Evolutionary conservation across 2,113 vertebrate genomes (phyloP).

Genomic region (Melanotaenia duboulayi): DNA sequence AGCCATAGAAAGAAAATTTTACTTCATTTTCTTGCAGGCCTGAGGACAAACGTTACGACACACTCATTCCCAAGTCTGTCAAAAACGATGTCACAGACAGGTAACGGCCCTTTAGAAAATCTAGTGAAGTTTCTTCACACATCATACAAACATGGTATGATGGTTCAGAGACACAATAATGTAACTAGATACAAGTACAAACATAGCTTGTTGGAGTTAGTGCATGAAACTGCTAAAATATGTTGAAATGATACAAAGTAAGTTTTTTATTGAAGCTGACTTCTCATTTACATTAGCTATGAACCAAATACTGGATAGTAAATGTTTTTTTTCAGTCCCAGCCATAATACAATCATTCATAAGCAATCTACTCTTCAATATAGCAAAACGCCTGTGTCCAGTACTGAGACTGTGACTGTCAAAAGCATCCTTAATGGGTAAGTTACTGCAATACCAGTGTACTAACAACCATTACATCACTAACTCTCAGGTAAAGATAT

Average conservation of each 20-base stretch:
- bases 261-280: too few species aligned
- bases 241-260: too few species aligned
- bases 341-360: neutral
- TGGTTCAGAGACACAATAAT: neutral
- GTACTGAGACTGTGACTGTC: conserved; percentile 52
- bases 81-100: conserved; percentile 34
- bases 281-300: too few species aligned
- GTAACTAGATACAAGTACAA: neutral
- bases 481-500: neutral
- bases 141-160: neutral
- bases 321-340: neutral
- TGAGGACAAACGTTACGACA: conserved; percentile 45
- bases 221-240: neutral
- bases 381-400: conserved; percentile 43
- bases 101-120: conserved; percentile 31
- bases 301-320: neutral
- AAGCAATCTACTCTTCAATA: neutral
- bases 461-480: neutral
- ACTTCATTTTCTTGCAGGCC: conserved; percentile 35
- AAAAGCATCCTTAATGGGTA: conserved; percentile 48
- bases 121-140: neutral
- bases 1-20: neutral
- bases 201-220: neutral
- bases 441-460: conserved; percentile 26
- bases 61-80: conserved; percentile 31